Evolutionary conservation across 2,888 invertebrate genomes (phyloP), one percentile per base, ranked within the genome.

Genomic region (Epirrhoe alternata): DNA sequence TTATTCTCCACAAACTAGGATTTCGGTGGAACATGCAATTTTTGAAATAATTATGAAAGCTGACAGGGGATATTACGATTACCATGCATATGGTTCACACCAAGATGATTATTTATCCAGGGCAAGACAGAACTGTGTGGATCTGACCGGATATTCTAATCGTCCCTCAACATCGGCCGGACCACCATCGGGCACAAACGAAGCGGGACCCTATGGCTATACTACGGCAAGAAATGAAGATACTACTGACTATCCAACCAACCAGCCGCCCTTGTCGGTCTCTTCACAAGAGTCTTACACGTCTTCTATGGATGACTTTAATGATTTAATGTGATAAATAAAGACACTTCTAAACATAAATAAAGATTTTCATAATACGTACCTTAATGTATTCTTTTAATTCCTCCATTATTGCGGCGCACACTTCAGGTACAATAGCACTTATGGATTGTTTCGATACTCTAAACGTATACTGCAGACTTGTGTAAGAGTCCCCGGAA

Each of bases 371-470:
- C 24, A 56, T 57, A 59, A 61, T 57, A 66, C 69, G 60, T 66
- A 69, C 69, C 66, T 69, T 69, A 51, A 67, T 58, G 51, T 69
- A 61, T 52, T 69, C 66, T 66, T 69, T 69, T 63, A 69, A 63
- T 65, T 59, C 60, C 55, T 55, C 61, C 58, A 55, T 59, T 56
- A 68, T 61, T 38, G 62, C 64, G 47, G 59, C 52, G 57, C 68
- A 68, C 14, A 49, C 49, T 16, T 49, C 49, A 16, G 17, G 49
- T 16, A 49, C 49, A 62, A 66, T 62, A 16, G 52, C 53, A 50
- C 60, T 60, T 64, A 64, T 67, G 59, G 51, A 38, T 45, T 65
- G 65, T 61, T 66, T 66, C 24, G 66, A 61, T 57, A 61, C 57
- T 31, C 58, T 49, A 49, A 58, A 49, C 16, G 16, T 16, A 42